A percentile compares a stretch with the other conserved stretches of the same genome.
These are phyloP conservation scores for Astreopora myriophthalma DNA, from an alignment of 64 coral and sea anemone genomes.

Conservation along the genomic window DNA sequence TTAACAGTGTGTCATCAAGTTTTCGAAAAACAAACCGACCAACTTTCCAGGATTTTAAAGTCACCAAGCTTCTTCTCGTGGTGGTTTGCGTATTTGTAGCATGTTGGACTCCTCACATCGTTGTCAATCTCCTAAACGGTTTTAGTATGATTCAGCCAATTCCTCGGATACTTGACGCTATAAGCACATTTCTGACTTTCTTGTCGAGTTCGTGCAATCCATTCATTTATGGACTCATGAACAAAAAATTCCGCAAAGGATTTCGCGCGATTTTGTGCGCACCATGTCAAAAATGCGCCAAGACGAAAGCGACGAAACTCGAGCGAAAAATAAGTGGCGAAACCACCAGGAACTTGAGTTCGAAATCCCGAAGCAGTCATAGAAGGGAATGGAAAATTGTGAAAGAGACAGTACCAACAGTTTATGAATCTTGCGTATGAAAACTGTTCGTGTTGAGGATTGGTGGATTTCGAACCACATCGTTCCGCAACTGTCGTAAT, in stretches of 20 bases:
- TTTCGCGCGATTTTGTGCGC: constrained; percentile 79
- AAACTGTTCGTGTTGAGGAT: not conserved
- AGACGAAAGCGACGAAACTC: not conserved
- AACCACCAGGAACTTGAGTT: constrained; percentile 43
- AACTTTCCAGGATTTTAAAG: constrained; percentile 90
- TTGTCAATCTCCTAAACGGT: constrained; percentile 70
- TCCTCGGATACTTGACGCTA: constrained; percentile 71
- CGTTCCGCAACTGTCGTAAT: too few species aligned
- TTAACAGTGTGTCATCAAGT: constrained; percentile 45
- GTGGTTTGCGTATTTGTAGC: constrained; percentile 87
- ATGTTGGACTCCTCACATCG: constrained; percentile 83
- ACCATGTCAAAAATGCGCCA: constrained; percentile 54
- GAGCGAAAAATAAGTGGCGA: constrained; percentile 46
- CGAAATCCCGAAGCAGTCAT: constrained; percentile 11
- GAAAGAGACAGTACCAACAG: not conserved
- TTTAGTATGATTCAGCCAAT: constrained; percentile 73
- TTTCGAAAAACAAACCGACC: constrained; percentile 44
- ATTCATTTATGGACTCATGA: constrained; percentile 86
- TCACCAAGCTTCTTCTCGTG: constrained; percentile 78
- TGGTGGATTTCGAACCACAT: not conserved
- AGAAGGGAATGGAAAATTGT: constrained; percentile 25
- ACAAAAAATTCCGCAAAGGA: constrained; percentile 88
- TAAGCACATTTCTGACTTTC: constrained; percentile 69
- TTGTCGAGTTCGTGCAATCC: constrained; percentile 83
- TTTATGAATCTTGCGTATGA: constrained; percentile 24